Evolutionary conservation across 2,888 invertebrate genomes (phyloP), one percentile per base, ranked within the genome.

Genomic region (Aspidiotus destructor): DNA sequence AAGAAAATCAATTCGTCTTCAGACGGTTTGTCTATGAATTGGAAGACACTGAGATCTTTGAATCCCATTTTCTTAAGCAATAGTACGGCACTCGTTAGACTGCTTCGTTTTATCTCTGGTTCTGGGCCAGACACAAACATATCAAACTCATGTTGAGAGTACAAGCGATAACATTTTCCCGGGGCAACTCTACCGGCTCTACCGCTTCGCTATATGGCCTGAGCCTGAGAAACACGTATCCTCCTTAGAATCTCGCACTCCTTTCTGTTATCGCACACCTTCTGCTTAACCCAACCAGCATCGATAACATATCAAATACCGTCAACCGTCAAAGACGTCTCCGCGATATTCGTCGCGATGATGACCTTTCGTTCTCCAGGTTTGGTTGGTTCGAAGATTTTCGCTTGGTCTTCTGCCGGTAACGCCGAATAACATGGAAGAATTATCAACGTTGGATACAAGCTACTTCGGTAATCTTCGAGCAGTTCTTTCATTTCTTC

Each of bases 21-120:
- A 10, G 67, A 60, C 8, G 67, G 67, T 15, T 67, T 52, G 44
- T 67, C 67, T 10, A 67, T 42, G 48, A 67, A 67, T 40, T 67
- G 11, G 48, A 67, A 58, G 41, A 60, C 60, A 7, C 7, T 10
- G 11, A 67, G 41, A 48, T 60, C 15, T n/a, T 17, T 60, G 15
- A 67, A 67, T 41, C 67, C 67, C 67, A 67, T 67, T 48, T 58
- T 48, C 48, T 67, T 67, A 15, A 67, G n/a, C 15, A 67, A 40
- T n/a, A 67, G 52, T 48, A 67, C 67, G 28, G 58, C 57, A 10
- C 52, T 67, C 15, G 67, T 67, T 13, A 67, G 44, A 52, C 58
- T 67, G 52, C 58, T 60, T 13, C 67, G 6, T 6, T 60, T 44
- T 8, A 67, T 67, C 28, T 67, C 67, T 2, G 67, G 67, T 41